These are phyloP conservation scores for Octomys mimax DNA, from an alignment of 2,797 vertebrate genomes.

Conservation along the genomic window DNA sequence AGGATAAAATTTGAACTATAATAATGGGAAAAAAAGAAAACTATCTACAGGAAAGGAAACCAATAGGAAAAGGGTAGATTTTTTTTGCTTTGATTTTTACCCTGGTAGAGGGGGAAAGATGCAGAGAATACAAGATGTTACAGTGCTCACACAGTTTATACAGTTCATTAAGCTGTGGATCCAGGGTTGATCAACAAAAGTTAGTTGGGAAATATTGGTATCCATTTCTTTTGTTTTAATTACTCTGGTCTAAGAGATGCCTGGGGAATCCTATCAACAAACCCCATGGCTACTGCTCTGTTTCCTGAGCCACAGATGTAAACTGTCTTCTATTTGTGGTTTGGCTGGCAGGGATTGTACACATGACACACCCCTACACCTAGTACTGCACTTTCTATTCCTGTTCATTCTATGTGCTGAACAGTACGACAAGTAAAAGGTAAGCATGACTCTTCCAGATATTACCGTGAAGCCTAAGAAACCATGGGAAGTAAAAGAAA, in stretches of 20 bases:
- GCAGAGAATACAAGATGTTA: constrained; percentile 21
- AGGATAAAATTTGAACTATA: constrained; percentile 43
- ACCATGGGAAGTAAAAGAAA: constrained; percentile 19
- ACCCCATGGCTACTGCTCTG: not conserved
- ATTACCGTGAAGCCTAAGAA: not conserved
- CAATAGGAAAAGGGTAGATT: constrained; percentile 4
- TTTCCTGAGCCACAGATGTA: not conserved
- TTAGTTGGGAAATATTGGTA: constrained; percentile 3
- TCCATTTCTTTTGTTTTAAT: constrained; percentile 8
- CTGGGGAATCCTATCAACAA: not conserved
- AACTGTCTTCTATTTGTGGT: not conserved
- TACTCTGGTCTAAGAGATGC: not conserved
- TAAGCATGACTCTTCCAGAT: not conserved
- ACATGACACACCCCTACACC: not conserved
- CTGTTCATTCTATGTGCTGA: not conserved
- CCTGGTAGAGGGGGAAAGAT: not conserved
- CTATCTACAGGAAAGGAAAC: not conserved
- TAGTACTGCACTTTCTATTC: not conserved
- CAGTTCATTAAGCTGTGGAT: not conserved
- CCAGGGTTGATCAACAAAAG: not conserved
- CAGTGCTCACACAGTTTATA: constrained; percentile 3
- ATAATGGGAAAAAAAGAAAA: not conserved
- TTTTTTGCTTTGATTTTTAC: constrained; percentile 24
- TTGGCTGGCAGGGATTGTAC: not conserved
- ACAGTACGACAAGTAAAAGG: not conserved